Evolutionary conservation across 2,113 vertebrate species (phyloP), one percentile per base, ranked within the genome.

Genomic region (Lichenostomus cassidix): DNA sequence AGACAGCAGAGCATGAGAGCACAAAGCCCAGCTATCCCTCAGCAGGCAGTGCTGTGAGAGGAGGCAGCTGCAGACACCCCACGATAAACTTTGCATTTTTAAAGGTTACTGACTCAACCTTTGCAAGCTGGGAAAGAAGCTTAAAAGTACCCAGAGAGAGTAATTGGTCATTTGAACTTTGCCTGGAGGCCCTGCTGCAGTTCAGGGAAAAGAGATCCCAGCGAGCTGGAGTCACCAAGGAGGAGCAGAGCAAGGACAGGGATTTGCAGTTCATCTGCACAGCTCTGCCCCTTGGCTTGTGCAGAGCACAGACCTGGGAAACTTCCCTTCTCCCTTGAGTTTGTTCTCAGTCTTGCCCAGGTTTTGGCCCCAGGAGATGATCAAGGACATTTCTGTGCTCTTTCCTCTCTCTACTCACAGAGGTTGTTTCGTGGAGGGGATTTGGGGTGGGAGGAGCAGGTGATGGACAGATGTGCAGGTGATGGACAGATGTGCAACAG

Each of bases 401-500:
- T 5, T 7, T 11, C 11, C 59, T 14, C 18, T 11, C 31, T 5
- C 10, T 3, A 0, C 29, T 2, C 2, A 44, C 11, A 9, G 56
- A 7, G 27, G 7, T 11, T 1, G 28, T 56, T 5, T 16, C 18
- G 0, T 0, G 16, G 20, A 15, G 84, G 8, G 5, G 31, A 6
- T 56, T 0, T 14, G 49, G 58, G 52, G 4, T 15, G 64, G 31
- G 24, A 49, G 37, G 22, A 68, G 31, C 42, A 39, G 58, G 1
- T 6, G 1, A 0, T 0, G 55, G 50, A 7, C 37, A 37, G 37
- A 37, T 37, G 37, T 37, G 31, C 42, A 39, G 58, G 1, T 6
- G 1, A 0, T 0, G 55, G 50, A 7, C 74, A 64, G 67, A 63
- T 69, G 49, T 29, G 67, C 59, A 14, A 4, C 56, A 55, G 64